phyloP scores from a whole-genome alignment of 2,113 vertebrate species.

The Rhipidura dahli region DNA sequence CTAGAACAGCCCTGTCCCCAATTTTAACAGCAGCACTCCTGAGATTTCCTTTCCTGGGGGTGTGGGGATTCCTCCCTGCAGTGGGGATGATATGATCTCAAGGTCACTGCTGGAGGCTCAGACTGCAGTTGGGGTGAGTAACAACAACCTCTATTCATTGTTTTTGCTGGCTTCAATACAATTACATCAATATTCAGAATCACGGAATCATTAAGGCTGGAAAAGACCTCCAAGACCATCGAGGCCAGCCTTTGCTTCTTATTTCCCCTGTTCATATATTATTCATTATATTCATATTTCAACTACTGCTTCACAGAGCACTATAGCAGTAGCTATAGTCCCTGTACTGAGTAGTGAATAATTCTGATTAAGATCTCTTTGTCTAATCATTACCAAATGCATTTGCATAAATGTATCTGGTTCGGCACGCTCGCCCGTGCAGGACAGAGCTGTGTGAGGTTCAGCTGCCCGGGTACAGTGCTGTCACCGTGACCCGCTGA shows the following conservation, averaged over 20 bases:
- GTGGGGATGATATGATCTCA: background rate
- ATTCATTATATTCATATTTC: too few relatives aligned
- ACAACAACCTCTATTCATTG: background rate
- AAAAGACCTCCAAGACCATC: background rate
- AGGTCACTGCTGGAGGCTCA: background rate
- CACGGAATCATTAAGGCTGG: background rate
- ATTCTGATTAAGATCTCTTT: background rate
- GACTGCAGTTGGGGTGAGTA: too few relatives aligned
- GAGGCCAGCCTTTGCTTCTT: background rate
- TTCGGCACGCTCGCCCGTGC: rapidly evolving
- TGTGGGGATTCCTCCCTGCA: background rate
- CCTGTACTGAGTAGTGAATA: rapidly evolving
- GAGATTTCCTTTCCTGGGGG: background rate
- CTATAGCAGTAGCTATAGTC: rapidly evolving
- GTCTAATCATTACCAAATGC: rapidly evolving
- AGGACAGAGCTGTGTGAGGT: background rate
- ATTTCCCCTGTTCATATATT: background rate
- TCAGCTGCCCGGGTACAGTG: rapidly evolving
- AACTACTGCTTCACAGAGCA: background rate
- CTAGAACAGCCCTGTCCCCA: rapidly evolving
- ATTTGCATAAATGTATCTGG: rapidly evolving
- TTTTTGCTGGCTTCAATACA: background rate
- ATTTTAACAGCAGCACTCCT: rapidly evolving
- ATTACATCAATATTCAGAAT: too few relatives aligned
- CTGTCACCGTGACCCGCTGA: background rate